Conservation (phyloP, 1,140 invertebrate genomes). For the Cotesia vestalis region DNA sequence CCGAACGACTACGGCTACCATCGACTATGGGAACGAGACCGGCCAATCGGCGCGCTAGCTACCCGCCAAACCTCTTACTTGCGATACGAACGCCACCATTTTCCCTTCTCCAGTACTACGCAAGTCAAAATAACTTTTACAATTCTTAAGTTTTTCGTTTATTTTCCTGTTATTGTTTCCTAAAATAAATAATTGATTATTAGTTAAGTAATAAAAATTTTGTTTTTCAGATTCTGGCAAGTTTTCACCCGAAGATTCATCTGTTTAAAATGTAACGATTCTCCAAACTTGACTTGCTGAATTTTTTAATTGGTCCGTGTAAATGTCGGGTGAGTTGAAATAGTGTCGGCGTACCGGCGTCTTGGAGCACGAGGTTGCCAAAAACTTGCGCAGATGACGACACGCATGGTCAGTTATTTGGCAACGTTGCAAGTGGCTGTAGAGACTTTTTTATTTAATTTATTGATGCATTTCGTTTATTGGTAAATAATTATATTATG, state of each 20-base stretch:
- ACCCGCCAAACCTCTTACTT: conserved; percentile 29
- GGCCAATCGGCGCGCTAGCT: conserved; percentile 44
- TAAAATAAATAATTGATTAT: not conserved
- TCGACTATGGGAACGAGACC: conserved; percentile 48
- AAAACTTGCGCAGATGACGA: not conserved
- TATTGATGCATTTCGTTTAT: not conserved
- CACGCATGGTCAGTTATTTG: not conserved
- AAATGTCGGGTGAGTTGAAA: conserved; percentile 9
- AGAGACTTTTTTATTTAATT: not conserved
- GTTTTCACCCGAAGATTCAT: no score
- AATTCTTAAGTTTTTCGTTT: not conserved
- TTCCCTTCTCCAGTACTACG: conserved; percentile 13
- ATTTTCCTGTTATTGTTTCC: not conserved
- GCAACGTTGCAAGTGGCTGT: conserved; percentile 7
- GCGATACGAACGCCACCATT: conserved; percentile 24
- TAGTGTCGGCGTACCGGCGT: not conserved
- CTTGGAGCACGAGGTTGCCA: conserved; percentile 2
- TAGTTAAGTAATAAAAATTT: no score
- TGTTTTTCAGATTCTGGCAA: no score
- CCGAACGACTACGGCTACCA: conserved; percentile 50
- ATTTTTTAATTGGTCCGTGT: not conserved
- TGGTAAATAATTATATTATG: no score
- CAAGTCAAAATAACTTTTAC: not conserved
- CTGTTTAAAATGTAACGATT: no score
- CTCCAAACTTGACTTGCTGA: not conserved